These are phyloP conservation scores for Druon quercuslanigerum DNA, from an alignment of 1,140 invertebrate species.

Conservation along the genomic window DNA sequence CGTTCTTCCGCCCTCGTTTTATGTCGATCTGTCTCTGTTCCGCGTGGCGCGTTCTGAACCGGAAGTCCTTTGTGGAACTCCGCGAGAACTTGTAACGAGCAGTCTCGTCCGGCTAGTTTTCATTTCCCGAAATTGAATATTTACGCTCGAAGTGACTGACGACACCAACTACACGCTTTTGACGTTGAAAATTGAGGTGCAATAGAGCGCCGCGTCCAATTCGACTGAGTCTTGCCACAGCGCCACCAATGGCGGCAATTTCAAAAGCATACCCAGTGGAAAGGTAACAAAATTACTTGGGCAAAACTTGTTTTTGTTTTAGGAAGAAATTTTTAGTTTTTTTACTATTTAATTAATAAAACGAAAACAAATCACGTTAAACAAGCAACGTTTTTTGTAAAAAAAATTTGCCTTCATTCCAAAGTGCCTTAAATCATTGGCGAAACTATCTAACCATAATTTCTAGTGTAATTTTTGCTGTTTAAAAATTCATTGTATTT, in stretches of 20 bases:
- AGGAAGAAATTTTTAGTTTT: too few species aligned
- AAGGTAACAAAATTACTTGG: too few species aligned
- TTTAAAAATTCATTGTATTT: too few species aligned
- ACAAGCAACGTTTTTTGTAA: too few species aligned
- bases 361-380: too few species aligned
- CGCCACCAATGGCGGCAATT: not conserved
- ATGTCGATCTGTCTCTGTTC: conserved; percentile 1
- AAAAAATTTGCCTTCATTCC: too few species aligned
- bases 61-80: conserved; percentile 27
- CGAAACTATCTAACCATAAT: too few species aligned
- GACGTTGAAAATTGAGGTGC: not conserved
- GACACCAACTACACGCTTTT: not conserved
- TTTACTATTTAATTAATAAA: too few species aligned
- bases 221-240: not conserved
- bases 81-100: conserved; percentile 30
- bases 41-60: conserved; percentile 8
- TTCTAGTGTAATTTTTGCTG: too few species aligned
- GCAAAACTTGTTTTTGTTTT: too few species aligned
- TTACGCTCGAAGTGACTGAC: not conserved
- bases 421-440: too few species aligned
- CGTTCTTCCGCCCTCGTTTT: conserved; percentile 11
- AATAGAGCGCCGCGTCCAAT: not conserved
- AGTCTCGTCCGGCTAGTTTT: conserved; percentile 23
- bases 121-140: conserved; percentile 29
- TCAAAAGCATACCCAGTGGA: not conserved